Evolutionary conservation across 2,113 vertebrate genomes (phyloP).

Genomic region (Aptenodytes patagonicus): DNA sequence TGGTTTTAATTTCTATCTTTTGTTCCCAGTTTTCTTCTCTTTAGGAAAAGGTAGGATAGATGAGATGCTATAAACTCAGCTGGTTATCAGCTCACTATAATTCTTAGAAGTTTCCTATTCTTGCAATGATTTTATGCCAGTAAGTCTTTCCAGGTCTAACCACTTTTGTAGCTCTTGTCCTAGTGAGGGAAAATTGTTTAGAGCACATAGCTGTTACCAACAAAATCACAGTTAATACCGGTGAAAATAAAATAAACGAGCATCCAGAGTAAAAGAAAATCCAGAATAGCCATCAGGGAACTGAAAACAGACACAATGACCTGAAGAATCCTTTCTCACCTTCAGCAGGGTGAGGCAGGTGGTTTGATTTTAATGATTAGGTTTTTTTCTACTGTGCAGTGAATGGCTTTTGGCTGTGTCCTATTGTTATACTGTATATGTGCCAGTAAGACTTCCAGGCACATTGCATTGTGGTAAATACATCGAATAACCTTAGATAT

Average conservation of each 20-base stretch:
- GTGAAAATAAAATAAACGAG: background rate
- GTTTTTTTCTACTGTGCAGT: fast-evolving
- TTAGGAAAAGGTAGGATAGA: background rate
- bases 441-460: background rate
- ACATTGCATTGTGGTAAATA: background rate
- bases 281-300: background rate
- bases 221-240: background rate
- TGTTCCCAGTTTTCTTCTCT: background rate
- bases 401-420: background rate
- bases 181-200: background rate
- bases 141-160: background rate
- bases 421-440: background rate
- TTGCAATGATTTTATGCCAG: background rate
- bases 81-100: background rate
- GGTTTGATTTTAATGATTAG: background rate
- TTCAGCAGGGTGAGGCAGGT: background rate
- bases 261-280: background rate
- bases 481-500: background rate
- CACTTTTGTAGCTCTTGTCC: background rate
- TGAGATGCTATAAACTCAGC: background rate
- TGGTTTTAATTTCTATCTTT: background rate
- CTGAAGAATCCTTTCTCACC: background rate
- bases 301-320: background rate
- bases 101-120: background rate
- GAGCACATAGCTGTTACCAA: background rate